Conservation (phyloP, 2,888 invertebrate species). For the Leucophenga montana region DNA sequence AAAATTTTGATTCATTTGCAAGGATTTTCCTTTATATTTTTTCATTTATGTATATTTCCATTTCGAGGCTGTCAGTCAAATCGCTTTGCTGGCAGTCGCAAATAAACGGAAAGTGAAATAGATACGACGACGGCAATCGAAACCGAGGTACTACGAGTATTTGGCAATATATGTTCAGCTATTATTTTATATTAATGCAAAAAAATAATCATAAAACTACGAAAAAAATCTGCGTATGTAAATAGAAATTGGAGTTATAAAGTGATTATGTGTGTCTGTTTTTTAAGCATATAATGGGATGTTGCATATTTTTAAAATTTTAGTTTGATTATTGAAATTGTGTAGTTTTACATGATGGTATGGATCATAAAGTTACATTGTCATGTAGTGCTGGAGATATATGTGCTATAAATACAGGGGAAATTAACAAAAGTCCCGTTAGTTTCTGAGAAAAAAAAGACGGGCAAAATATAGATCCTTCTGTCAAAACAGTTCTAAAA, state of each 20-base stretch:
- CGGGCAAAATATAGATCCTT: too few species aligned
- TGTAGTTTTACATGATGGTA: too few species aligned
- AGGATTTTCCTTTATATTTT: not conserved
- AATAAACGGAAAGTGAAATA: too few species aligned
- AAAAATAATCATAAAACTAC: not conserved
- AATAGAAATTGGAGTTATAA: not conserved
- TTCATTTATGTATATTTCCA: not conserved
- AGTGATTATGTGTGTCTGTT: not conserved
- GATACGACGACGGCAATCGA: too few species aligned
- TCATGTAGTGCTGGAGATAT: too few species aligned
- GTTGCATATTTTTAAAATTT: too few species aligned
- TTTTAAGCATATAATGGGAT: not conserved
- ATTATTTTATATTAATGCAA: slow-evolving; percentile 4
- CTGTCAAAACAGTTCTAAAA: too few species aligned
- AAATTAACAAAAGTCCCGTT: too few species aligned
- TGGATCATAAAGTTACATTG: too few species aligned
- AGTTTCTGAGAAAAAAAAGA: too few species aligned
- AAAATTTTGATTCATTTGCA: slow-evolving; percentile 12
- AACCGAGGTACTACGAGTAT: not conserved
- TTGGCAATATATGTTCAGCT: not conserved
- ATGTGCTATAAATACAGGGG: too few species aligned
- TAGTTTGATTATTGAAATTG: too few species aligned
- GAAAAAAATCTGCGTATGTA: not conserved
- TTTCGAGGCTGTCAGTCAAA: not conserved
- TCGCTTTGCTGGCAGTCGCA: not conserved